Evolutionary conservation across 2,888 invertebrate genomes (phyloP), one percentile per base, ranked within the genome.

Genomic region (Ceramica pisi): DNA sequence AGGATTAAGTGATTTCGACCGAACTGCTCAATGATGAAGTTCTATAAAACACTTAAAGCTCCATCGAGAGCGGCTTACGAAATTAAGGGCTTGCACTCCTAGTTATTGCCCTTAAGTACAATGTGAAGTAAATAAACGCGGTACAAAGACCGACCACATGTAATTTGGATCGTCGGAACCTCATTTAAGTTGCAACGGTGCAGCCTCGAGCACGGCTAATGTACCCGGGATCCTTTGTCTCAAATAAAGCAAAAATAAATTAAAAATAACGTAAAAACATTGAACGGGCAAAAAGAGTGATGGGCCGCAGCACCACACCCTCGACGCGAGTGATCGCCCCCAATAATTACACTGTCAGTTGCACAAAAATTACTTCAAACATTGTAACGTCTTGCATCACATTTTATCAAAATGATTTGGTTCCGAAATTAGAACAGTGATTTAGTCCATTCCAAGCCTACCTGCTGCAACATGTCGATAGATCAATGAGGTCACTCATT

Each of bases 21-120:
- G 83, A 86, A 83, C 82, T 72, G 79, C 81, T 71, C 77, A 71
- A 84, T 89, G 87, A 90, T 89, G 88, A 87, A 76, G 82, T 86
- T 79, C 86, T 89, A 91, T 91, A 89, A 92, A 90, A 89, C 89
- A 89, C 87, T 91, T 90, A 91, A 92, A 92, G 86, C 81, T 87
- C 84, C 88, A 90, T 90, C 84, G 84, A 87, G 90, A 87, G 92
- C 94, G 92, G 93, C 90, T 85, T 83, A 85, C 86, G 81, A 94
- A 94, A 95, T 95, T 90, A 93, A 94, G 91, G 95, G 92, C 83
- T 89, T 90, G 90, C 83, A 89, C 89, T 89, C 89, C 90, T 94
- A 93, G 94, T 95, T 95, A 95, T 95, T 93, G 92, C 95, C 92
- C 93, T 91, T 96, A 96, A 96, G 94, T 96, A 94, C 95, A 94